Percentiles rank a stretch among this genome's conserved stretches.
These are phyloP conservation scores for Pristionchus arcanus DNA, from an alignment of 2,888 invertebrate species.

Conservation along the genomic window DNA sequence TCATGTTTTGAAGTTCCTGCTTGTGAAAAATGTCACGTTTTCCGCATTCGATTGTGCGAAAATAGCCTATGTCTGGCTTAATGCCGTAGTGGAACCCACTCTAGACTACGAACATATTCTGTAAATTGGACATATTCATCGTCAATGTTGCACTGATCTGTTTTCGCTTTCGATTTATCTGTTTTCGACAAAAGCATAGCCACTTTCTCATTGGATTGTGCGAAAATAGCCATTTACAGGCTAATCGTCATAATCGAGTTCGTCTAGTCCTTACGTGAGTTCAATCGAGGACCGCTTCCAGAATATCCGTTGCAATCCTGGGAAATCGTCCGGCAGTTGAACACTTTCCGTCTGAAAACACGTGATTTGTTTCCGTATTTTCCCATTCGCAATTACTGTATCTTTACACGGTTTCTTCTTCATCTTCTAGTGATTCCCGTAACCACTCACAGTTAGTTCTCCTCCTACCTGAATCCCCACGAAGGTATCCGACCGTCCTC, in stretches of 20 bases:
- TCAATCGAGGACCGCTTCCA: conserved; percentile 42
- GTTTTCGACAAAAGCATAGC: too few relatives aligned
- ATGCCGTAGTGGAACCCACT: too few relatives aligned
- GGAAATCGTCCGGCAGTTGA: background rate
- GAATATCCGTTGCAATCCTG: background rate
- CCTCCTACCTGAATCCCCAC: conserved; percentile 50
- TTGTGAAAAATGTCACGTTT: background rate
- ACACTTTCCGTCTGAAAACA: conserved; percentile 13
- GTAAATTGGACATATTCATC: too few relatives aligned
- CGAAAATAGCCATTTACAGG: background rate
- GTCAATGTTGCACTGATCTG: too few relatives aligned
- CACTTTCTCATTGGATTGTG: background rate
- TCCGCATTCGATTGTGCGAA: background rate
- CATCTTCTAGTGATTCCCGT: background rate
- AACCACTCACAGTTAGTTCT: background rate
- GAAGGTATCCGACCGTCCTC: conserved; percentile 51
- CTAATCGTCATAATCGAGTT: background rate
- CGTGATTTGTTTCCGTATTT: background rate
- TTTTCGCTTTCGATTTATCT: too few relatives aligned
- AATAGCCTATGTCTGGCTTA: too few relatives aligned
- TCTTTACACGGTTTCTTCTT: background rate
- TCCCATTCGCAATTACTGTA: background rate
- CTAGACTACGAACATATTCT: too few relatives aligned
- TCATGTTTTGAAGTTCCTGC: background rate
- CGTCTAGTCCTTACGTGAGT: background rate